Conservation (phyloP, 1,140 invertebrate species). For the Eulimnadia texana region DNA sequence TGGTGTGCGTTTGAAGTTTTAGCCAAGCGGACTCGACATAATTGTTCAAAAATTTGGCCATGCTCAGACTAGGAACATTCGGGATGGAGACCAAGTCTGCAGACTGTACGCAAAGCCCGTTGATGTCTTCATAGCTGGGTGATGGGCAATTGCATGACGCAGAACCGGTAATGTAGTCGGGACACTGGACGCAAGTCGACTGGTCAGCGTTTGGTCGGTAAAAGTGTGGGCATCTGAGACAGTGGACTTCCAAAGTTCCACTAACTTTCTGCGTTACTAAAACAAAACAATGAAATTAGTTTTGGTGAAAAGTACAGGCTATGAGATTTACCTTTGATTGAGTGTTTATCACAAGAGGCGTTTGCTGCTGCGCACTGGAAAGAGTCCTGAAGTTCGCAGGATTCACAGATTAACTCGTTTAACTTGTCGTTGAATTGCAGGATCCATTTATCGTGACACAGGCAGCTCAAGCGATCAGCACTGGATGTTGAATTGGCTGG, state of each 20-base stretch:
- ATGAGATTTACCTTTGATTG: conserved; percentile 4
- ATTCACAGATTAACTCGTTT: neutral
- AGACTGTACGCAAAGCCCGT: neutral
- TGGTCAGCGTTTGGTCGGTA: neutral
- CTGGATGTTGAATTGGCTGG: neutral
- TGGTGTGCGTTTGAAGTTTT: neutral
- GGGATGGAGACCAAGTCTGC: neutral
- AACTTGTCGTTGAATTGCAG: neutral
- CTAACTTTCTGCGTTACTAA: neutral
- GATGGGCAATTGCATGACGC: neutral
- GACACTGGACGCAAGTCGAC: neutral
- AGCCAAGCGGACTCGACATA: neutral
- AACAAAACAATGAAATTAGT: neutral
- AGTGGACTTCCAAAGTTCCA: neutral
- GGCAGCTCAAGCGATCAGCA: conserved; percentile 1
- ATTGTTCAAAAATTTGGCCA: neutral
- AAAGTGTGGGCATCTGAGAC: neutral
- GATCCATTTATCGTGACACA: neutral
- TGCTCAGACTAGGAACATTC: neutral
- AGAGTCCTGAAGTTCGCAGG: neutral
- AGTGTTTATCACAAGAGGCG: neutral
- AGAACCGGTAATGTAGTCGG: neutral
- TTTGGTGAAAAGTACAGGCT: neutral
- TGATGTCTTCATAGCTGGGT: neutral
- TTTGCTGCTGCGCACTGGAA: neutral